Conservation (phyloP, 1,140 invertebrate species). For the Drosophila tristis region DNA sequence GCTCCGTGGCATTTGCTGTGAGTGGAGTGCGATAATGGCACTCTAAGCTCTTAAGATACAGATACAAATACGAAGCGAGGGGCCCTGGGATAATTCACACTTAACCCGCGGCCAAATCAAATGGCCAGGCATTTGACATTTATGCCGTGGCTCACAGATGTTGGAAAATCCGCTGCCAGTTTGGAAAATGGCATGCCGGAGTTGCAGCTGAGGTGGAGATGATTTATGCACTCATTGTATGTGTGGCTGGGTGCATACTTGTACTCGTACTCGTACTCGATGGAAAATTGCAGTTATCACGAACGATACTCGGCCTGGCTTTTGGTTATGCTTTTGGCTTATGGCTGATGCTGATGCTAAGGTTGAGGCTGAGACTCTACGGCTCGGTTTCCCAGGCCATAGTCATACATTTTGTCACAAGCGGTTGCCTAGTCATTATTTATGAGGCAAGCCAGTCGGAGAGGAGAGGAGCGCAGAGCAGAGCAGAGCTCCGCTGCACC, state of each 20-base stretch:
- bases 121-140: conserved; percentile 79
- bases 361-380: conserved; percentile 3
- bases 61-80: conserved; percentile 41
- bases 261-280: conserved; percentile 19
- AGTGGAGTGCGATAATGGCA: conserved; percentile 71
- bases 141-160: conserved; percentile 44
- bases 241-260: conserved; percentile 41
- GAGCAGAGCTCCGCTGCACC: background rate
- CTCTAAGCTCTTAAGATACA: conserved; percentile 73
- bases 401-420: conserved; percentile 69
- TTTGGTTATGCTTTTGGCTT: conserved; percentile 37
- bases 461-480: too few species aligned
- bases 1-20: conserved; percentile 63
- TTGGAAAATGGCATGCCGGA: conserved; percentile 58
- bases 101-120: conserved; percentile 77
- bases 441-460: conserved; percentile 39
- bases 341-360: conserved; percentile 1
- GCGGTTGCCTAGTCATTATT: conserved; percentile 67
- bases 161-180: conserved; percentile 54
- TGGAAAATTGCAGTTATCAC: conserved; percentile 79
- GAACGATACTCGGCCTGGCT: conserved; percentile 56
- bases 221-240: conserved; percentile 82
- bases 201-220: conserved; percentile 56
- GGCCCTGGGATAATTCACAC: conserved; percentile 74
- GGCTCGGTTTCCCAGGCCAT: conserved; percentile 66